A percentile compares a stretch with the other conserved stretches of the same genome.
These are phyloP conservation scores for Drosophila rufa DNA, from an alignment of 1,140 invertebrate species.

Conservation along the genomic window DNA sequence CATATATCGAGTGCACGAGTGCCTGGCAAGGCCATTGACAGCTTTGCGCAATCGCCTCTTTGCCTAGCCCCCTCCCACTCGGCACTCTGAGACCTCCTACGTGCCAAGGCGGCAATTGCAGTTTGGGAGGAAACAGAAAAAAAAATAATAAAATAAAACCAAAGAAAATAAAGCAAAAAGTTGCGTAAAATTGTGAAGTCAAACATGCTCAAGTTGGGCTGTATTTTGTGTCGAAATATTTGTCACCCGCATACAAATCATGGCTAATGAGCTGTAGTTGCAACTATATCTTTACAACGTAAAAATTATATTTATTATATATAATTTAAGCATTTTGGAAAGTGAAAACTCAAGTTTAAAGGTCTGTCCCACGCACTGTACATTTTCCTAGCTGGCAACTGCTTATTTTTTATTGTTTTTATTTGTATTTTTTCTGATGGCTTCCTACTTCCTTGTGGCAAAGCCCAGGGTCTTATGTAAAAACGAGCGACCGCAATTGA, in stretches of 20 bases:
- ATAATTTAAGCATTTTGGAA: neutral
- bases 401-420: neutral
- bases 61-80: neutral
- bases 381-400: neutral
- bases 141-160: constrained; percentile 3
- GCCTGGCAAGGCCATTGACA: constrained; percentile 41
- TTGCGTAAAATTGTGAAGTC: constrained; percentile 60
- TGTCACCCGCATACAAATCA: constrained; percentile 23
- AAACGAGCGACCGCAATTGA: constrained; percentile 20
- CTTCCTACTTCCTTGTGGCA: constrained; percentile 48
- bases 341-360: constrained; percentile 10
- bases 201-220: constrained; percentile 30
- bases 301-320: no score
- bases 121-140: constrained; percentile 19
- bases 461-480: constrained; percentile 39
- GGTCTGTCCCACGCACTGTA: constrained; percentile 9
- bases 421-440: neutral
- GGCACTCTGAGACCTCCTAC: constrained; percentile 39
- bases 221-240: constrained; percentile 8
- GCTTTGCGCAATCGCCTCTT: constrained; percentile 38
- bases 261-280: neutral
- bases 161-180: constrained; percentile 22
- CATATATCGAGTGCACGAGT: constrained; percentile 42
- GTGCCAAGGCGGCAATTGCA: constrained; percentile 68
- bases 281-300: neutral